A percentile compares a stretch with the other conserved stretches of the same genome.
phyloP scores from a whole-genome alignment of 2,888 invertebrate species.

The Eupelmus urozonus region DNA sequence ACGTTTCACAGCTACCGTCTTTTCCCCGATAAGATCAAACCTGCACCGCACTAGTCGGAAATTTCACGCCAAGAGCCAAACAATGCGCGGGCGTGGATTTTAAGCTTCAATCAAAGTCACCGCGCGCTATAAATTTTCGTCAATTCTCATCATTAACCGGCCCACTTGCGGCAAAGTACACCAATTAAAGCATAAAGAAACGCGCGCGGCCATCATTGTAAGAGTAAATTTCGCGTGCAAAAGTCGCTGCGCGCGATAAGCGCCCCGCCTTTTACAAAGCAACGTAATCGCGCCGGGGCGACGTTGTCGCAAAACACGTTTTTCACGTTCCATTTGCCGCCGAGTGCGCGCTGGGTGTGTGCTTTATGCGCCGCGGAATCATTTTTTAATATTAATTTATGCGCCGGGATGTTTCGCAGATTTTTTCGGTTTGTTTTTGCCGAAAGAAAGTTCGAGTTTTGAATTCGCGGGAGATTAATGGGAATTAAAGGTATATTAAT shows the following conservation, averaged over 20 bases:
- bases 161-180: background rate
- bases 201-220: too few species aligned
- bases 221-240: too few species aligned
- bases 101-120: conserved; percentile 50
- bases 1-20: background rate
- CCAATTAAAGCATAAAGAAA: too few species aligned
- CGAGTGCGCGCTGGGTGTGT: background rate
- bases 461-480: conserved; percentile 17
- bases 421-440: conserved; percentile 1
- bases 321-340: conserved; percentile 48
- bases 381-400: conserved; percentile 54
- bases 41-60: background rate
- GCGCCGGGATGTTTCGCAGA: conserved; percentile 8
- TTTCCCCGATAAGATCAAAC: conserved; percentile 41
- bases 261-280: conserved; percentile 31
- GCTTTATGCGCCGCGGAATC: conserved; percentile 12
- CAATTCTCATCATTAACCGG: conserved; percentile 52
- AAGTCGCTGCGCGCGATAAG: background rate
- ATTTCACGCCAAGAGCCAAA: background rate
- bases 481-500: conserved; percentile 14
- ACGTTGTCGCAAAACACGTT: conserved; percentile 55
- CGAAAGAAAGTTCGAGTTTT: conserved; percentile 14
- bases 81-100: conserved; percentile 17
- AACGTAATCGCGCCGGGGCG: conserved; percentile 36
- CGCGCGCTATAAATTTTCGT: conserved; percentile 45